These are phyloP conservation scores for Leptinotarsa undecemlineata DNA, from an alignment of 1,140 invertebrate genomes.

Conservation along the genomic window DNA sequence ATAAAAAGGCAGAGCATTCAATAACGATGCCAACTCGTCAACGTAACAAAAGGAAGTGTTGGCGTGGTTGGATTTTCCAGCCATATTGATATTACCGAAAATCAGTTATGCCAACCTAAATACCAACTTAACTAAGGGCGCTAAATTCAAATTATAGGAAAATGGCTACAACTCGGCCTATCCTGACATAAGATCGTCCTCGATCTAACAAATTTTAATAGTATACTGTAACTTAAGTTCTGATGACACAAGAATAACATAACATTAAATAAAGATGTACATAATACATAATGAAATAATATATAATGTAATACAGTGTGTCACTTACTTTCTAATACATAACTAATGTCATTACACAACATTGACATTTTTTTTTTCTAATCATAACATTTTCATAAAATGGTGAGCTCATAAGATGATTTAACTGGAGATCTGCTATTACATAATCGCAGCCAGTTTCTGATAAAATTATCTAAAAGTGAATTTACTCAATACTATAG, in stretches of 20 bases:
- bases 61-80: too few species aligned
- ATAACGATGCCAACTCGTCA: too few species aligned
- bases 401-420: neutral
- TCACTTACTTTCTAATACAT: neutral
- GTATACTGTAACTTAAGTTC: neutral
- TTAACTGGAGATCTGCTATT: neutral
- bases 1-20: too few species aligned
- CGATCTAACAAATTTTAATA: slow-evolving; percentile 10
- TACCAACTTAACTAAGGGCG: slow-evolving; percentile 3
- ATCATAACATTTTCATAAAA: neutral
- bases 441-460: neutral
- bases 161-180: slow-evolving; percentile 18
- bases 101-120: neutral
- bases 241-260: neutral
- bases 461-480: neutral
- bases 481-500: neutral
- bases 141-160: neutral
- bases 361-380: neutral
- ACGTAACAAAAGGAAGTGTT: too few species aligned
- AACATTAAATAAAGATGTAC: neutral
- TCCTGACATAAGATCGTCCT: slow-evolving; percentile 22
- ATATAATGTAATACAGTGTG: neutral
- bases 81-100: too few species aligned
- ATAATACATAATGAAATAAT: slow-evolving; percentile 1
- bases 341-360: neutral